phyloP scores from a whole-genome alignment of 2,888 invertebrate genomes.

The Cheiracanthium punctorium region DNA sequence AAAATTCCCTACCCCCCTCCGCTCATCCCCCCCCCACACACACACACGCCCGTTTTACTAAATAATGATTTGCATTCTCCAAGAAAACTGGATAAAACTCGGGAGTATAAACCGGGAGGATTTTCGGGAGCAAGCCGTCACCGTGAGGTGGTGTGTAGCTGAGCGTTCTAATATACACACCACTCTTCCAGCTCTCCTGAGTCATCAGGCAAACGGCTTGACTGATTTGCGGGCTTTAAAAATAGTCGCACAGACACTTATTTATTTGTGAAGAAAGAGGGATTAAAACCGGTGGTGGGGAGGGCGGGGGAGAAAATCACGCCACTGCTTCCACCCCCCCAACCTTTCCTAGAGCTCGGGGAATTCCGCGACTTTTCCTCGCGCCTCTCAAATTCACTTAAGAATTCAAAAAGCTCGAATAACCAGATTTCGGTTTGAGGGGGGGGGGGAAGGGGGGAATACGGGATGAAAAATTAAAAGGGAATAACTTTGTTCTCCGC shows the following conservation, averaged over 20 bases:
- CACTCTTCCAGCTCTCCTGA: conserved; percentile 29
- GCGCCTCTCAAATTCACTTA: conserved; percentile 54
- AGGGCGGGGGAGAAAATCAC: neutral
- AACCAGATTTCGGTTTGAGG: conserved; percentile 57
- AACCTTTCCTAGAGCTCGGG: neutral
- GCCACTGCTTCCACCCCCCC: neutral
- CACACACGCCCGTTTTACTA: conserved; percentile 38
- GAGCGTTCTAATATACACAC: no score
- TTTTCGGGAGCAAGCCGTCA: conserved; percentile 44
- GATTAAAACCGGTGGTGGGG: conserved; percentile 36
- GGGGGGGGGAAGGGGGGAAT: no score
- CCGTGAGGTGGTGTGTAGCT: no score
- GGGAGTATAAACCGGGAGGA: conserved; percentile 15
- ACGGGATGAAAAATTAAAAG: conserved; percentile 65
- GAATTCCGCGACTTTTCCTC: conserved; percentile 28
- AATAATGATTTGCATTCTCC: conserved; percentile 70
- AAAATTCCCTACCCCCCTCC: neutral
- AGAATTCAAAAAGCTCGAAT: conserved; percentile 68
- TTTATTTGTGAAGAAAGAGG: conserved; percentile 40
- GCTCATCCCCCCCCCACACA: no score
- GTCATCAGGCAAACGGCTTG: conserved; percentile 49
- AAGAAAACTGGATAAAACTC: conserved; percentile 30
- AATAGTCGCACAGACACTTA: conserved; percentile 60
- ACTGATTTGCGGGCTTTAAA: conserved; percentile 67
- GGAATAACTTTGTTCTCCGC: conserved; percentile 46